Evolutionary conservation across 2,113 vertebrate species (phyloP), one percentile per base, ranked within the genome.

Genomic region (Gasterosteus nipponicus): DNA sequence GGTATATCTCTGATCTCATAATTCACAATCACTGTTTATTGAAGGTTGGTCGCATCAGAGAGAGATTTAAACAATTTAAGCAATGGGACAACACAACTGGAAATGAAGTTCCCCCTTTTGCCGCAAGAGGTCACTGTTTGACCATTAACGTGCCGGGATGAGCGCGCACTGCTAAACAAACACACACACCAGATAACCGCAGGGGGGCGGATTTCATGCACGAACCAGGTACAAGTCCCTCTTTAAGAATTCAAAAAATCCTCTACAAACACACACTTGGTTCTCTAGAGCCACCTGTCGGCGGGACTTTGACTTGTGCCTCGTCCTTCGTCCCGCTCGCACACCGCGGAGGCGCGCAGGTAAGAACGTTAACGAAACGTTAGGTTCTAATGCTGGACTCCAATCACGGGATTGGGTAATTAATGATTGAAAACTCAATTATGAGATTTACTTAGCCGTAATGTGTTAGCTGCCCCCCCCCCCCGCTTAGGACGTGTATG

Each of bases 231-330:
- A 38, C 35, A 1, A 5, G 1, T 59, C 31, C 4, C 22, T 2
- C 0, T 33, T 22, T 18, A 35, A 35, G 35, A 8, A 16, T 3
- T 19, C 42, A 11, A 31, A 67, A 54, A 35, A 31, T 22, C 0
- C 10, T 42, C 6, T 14, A n/a, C n/a, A 35, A 33, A 31, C 18
- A 0, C 3, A 38, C n/a, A 12, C 31, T 18, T 29, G 6, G 31
- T 56, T 38, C 33, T 26, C 8, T 44, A 19, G 62, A 77, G 70
- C 77, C 79, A 12, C 47, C 73, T 63, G 29, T 7, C 31, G 71
- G 62, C 44, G 5, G 7, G 2, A 26, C 5, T 14, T 18, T 7
- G 35, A 38, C 35, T 38, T 38, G 35, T 38, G 35, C 35, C 35
- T 38, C 8, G 18, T 18, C 4, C 38, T 11, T 5, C 10, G 7